Percentiles rank a stretch among this genome's conserved stretches.
Evolutionary conservation across 2,888 invertebrate species (phyloP).

Genomic region (Iselma pallidipennis): DNA sequence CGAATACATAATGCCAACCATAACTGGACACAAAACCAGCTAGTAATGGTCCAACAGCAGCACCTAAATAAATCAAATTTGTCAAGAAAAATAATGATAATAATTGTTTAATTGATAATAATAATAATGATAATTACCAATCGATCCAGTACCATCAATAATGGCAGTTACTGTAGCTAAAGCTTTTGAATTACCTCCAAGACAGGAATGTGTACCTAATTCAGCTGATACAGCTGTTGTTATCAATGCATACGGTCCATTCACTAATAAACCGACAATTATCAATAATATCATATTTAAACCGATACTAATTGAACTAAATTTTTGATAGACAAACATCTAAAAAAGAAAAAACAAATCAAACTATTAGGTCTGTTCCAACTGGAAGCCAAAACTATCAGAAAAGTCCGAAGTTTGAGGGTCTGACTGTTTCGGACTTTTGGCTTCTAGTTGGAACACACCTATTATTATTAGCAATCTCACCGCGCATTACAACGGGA

Average conservation of each 20-base stretch:
- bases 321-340: slow-evolving; percentile 79
- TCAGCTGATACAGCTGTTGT: slow-evolving; percentile 97
- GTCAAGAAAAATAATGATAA: slow-evolving; percentile 1
- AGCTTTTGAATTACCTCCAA: slow-evolving; percentile 85
- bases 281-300: slow-evolving; percentile 72
- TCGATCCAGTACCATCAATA: slow-evolving; percentile 94
- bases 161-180: slow-evolving; percentile 97
- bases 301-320: slow-evolving; percentile 61
- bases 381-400: too few species aligned
- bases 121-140: slow-evolving; percentile 59
- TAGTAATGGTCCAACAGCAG: slow-evolving; percentile 89
- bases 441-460: too few species aligned
- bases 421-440: too few species aligned
- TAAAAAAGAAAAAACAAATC: slow-evolving; percentile 53
- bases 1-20: slow-evolving; percentile 87
- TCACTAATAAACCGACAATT: slow-evolving; percentile 81
- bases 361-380: neutral
- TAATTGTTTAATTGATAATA: neutral
- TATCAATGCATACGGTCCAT: slow-evolving; percentile 95
- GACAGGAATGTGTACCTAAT: slow-evolving; percentile 80
- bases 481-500: too few species aligned
- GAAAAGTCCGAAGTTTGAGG: too few species aligned
- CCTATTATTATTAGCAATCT: too few species aligned
- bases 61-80: slow-evolving; percentile 62
- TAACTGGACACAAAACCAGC: slow-evolving; percentile 78